Conservation (phyloP, 2,113 vertebrate genomes). For the Eretmochelys imbricata region DNA sequence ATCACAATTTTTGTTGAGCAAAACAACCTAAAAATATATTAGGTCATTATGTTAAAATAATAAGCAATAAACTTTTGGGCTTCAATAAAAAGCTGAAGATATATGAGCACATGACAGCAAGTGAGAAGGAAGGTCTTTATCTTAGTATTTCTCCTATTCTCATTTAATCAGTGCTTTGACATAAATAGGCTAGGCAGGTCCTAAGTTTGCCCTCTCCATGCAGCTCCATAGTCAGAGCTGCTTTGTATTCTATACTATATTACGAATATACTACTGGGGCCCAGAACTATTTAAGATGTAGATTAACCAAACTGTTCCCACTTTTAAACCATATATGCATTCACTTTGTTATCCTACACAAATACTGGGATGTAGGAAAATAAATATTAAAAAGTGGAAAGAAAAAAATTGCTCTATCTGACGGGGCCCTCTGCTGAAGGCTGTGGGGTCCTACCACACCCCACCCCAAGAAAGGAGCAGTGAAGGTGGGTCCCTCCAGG, state of each 20-base stretch:
- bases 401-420: not conserved
- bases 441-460: too few relatives aligned
- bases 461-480: too few relatives aligned
- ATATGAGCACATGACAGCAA: not conserved
- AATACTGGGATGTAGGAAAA: not conserved
- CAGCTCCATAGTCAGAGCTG: not conserved
- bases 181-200: not conserved
- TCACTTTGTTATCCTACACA: not conserved
- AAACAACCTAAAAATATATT: not conserved
- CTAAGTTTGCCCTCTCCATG: not conserved
- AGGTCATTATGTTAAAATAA: not conserved
- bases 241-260: not conserved
- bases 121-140: not conserved
- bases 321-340: slow-evolving; percentile 18
- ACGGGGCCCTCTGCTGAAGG: too few relatives aligned
- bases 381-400: not conserved
- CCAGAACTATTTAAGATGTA: slow-evolving; percentile 13
- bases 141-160: not conserved
- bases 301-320: slow-evolving; percentile 15
- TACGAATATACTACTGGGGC: not conserved
- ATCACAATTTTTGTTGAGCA: not conserved
- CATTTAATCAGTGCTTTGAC: not conserved
- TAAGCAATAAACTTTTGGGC: not conserved
- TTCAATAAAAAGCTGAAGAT: not conserved
- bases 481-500: too few relatives aligned